Percentiles rank a stretch among this genome's conserved stretches.
Conservation (phyloP, 2,113 vertebrate genomes). For the Casuarius casuarius region DNA sequence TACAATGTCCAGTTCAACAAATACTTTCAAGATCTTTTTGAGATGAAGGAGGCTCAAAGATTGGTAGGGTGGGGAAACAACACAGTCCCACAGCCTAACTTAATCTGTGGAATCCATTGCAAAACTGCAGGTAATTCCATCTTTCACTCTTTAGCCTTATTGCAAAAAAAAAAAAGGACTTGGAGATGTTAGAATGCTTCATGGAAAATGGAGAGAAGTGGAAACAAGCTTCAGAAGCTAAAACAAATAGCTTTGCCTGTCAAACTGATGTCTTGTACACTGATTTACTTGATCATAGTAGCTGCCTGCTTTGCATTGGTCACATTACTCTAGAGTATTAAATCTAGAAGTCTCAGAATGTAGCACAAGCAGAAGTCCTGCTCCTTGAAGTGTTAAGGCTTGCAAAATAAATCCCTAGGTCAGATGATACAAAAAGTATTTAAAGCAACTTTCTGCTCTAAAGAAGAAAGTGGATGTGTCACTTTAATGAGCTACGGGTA, state of each 20-base stretch:
- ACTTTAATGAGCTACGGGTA: not conserved
- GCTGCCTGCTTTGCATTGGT: not conserved
- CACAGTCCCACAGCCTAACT: not conserved
- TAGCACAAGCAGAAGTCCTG: not conserved
- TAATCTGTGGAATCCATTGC: slow-evolving; percentile 8
- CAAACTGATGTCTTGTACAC: not conserved
- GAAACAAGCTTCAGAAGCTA: not conserved
- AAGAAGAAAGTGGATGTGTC: not conserved
- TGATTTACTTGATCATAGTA: not conserved
- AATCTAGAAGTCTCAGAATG: not conserved
- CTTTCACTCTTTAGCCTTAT: not conserved
- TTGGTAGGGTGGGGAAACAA: not conserved
- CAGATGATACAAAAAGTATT: not conserved
- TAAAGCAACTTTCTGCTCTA: not conserved
- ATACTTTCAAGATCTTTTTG: slow-evolving; percentile 15
- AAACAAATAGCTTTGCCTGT: not conserved
- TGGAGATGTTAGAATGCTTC: not conserved
- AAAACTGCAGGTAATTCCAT: not conserved
- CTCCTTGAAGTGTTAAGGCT: not conserved
- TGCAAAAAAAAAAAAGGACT: not conserved
- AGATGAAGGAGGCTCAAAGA: not conserved
- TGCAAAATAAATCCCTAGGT: not conserved
- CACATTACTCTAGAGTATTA: not conserved
- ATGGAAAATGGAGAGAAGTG: not conserved
- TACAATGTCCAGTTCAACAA: slow-evolving; percentile 37